phyloP scores from a whole-genome alignment of 2,888 invertebrate species.

The Ormyrus nitidulus region DNA sequence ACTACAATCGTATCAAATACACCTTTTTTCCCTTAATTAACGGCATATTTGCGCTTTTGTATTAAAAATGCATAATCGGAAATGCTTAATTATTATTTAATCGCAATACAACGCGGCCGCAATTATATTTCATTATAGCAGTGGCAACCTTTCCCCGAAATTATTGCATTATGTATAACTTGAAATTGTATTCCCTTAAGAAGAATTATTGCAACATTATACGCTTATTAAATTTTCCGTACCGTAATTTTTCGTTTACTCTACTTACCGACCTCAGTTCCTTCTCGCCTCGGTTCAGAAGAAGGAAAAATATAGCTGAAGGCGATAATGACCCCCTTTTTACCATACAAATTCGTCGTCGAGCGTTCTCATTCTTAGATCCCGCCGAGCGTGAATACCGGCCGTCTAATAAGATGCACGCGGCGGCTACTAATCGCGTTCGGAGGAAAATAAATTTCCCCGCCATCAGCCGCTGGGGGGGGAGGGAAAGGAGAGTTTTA shows the following conservation, averaged over 20 bases:
- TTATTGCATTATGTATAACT: conserved; percentile 12
- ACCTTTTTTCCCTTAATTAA: too few species aligned
- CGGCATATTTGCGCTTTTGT: too few species aligned
- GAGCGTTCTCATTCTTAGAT: background rate
- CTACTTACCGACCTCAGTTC: background rate
- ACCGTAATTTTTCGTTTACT: background rate
- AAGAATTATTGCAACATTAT: conserved; percentile 7
- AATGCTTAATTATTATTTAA: too few species aligned
- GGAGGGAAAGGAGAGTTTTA: background rate
- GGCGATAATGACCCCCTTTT: background rate
- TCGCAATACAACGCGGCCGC: too few species aligned
- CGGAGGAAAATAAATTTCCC: conserved; percentile 46
- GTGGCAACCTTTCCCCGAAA: background rate
- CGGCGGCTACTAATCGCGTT: conserved; percentile 29
- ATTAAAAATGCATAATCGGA: too few species aligned
- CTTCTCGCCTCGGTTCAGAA: background rate
- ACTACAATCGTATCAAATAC: too few species aligned
- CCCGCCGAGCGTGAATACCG: background rate
- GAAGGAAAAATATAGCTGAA: background rate
- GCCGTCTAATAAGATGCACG: conserved; percentile 37
- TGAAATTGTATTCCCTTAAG: background rate
- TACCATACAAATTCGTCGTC: background rate
- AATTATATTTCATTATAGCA: too few species aligned
- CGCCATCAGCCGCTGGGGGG: background rate
- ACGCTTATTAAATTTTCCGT: conserved; percentile 13